phyloP scores from a whole-genome alignment of 2,888 invertebrate genomes.

The Torymus aiolomorphi region DNA sequence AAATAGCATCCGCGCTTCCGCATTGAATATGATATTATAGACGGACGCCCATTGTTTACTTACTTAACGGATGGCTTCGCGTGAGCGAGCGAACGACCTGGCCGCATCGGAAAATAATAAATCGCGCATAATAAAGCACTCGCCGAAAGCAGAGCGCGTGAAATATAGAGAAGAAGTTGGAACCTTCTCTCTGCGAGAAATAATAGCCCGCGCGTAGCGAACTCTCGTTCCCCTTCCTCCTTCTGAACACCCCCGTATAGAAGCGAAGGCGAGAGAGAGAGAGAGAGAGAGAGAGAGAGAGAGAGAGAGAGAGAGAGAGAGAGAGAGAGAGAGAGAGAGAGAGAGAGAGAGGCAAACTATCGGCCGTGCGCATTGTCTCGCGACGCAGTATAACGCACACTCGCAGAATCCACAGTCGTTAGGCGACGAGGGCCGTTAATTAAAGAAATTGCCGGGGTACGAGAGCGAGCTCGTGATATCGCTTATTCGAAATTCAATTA shows the following conservation, averaged over 20 bases:
- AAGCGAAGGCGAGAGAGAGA: too few relatives aligned
- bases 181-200: too few relatives aligned
- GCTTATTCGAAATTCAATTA: constrained; percentile 62
- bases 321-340: too few relatives aligned
- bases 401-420: constrained; percentile 46
- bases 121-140: constrained; percentile 14
- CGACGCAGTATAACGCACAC: constrained; percentile 18
- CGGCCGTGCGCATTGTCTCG: constrained; percentile 4
- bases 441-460: constrained; percentile 40
- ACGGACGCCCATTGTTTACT: constrained; percentile 1
- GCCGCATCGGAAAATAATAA: constrained; percentile 28
- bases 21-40: not conserved
- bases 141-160: not conserved
- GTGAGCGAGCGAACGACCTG: not conserved
- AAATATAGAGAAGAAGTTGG: not conserved
- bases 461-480: constrained; percentile 36
- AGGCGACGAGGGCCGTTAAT: constrained; percentile 33
- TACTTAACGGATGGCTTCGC: not conserved
- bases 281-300: too few relatives aligned
- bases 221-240: not conserved
- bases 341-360: too few relatives aligned
- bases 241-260: too few relatives aligned
- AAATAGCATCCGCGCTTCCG: too few relatives aligned
- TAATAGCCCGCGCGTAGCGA: not conserved
- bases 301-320: too few relatives aligned